These are phyloP conservation scores for Phania funesta DNA, from an alignment of 2,888 invertebrate genomes.

Conservation along the genomic window DNA sequence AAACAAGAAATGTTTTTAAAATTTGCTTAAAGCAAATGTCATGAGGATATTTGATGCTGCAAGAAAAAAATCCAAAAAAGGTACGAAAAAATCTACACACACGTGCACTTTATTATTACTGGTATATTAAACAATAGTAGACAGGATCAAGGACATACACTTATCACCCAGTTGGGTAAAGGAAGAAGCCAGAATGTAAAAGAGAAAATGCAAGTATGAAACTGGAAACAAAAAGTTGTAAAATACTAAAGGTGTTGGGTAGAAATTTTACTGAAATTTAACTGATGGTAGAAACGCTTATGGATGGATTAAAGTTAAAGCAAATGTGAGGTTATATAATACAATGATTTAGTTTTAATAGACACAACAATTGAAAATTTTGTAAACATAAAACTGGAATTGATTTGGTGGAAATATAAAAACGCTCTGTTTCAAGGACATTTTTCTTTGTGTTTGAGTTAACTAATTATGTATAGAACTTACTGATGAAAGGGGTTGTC, in stretches of 20 bases:
- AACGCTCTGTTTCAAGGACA: no score
- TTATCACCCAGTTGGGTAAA: conserved; percentile 2
- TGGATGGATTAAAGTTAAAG: neutral
- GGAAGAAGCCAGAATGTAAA: neutral
- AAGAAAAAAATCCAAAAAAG: conserved; percentile 22
- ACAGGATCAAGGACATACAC: conserved; percentile 77
- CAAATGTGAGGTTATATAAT: neutral
- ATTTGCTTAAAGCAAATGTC: conserved; percentile 62
- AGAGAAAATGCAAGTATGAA: neutral
- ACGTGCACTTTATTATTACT: conserved; percentile 51
- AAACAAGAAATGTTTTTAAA: conserved; percentile 44
- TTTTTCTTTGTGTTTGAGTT: no score
- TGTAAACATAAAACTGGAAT: no score
- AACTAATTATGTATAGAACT: no score
- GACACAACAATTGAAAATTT: no score
- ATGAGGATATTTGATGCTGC: conserved; percentile 47
- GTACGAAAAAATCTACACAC: conserved; percentile 24
- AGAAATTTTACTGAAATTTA: neutral
- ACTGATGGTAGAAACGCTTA: neutral
- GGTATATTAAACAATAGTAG: conserved; percentile 36
- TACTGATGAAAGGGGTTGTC: no score
- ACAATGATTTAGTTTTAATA: no score
- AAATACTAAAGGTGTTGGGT: conserved; percentile 36
- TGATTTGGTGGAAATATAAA: no score
- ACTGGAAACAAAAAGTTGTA: neutral